Evolutionary conservation across 2,888 invertebrate species (phyloP).

Genomic region (Podotricha telesiphe): DNA sequence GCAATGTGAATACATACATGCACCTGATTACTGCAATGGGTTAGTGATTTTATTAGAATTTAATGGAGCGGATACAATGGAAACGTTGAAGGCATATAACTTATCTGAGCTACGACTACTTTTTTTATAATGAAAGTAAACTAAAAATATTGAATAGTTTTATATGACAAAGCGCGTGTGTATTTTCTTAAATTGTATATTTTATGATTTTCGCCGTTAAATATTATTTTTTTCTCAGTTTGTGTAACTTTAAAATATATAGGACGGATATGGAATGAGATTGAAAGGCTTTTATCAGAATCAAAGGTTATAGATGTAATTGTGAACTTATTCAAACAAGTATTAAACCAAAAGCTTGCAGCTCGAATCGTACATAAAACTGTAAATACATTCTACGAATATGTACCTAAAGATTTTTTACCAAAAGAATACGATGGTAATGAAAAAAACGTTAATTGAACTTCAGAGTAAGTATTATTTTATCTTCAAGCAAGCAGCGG

Average conservation of each 20-base stretch:
- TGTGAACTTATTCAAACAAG: constrained; percentile 53
- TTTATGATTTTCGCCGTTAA: too few relatives aligned
- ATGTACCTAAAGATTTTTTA: constrained; percentile 50
- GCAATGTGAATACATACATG: constrained; percentile 44
- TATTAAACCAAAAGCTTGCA: constrained; percentile 55
- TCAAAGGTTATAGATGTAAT: constrained; percentile 57
- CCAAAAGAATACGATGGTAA: constrained; percentile 56
- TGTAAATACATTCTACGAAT: constrained; percentile 50
- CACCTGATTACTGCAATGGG: constrained; percentile 43
- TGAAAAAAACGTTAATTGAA: constrained; percentile 33
- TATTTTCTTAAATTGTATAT: too few relatives aligned
- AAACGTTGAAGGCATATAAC: constrained; percentile 32
- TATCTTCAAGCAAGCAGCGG: background rate
- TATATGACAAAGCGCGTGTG: too few relatives aligned
- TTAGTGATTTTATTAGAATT: constrained; percentile 34
- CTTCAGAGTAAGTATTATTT: constrained; percentile 39
- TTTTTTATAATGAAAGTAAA: constrained; percentile 22
- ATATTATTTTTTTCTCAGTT: too few relatives aligned
- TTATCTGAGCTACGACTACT: constrained; percentile 20
- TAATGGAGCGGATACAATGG: constrained; percentile 33
- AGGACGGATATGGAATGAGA: constrained; percentile 57
- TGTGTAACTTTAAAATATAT: too few relatives aligned
- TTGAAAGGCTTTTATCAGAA: constrained; percentile 55
- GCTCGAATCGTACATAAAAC: constrained; percentile 55
- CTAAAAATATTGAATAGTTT: too few relatives aligned